Evolutionary conservation across 2,113 vertebrate genomes (phyloP), one percentile per base, ranked within the genome.

Genomic region (Anser brachyrhynchus): DNA sequence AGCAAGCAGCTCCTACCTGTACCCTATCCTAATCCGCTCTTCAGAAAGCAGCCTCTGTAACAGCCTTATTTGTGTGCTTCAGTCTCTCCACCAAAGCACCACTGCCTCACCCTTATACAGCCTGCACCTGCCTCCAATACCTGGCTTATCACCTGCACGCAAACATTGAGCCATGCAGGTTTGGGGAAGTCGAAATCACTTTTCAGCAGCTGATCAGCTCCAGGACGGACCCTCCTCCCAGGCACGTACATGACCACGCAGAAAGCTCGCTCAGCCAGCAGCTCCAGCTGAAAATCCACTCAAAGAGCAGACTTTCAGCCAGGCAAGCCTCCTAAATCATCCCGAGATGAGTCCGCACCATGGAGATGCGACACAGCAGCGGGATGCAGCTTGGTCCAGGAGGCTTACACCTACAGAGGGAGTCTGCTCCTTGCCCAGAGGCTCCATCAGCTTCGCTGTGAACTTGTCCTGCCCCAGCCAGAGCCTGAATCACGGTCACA

Each of bases 401-500:
- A 0, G 0, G 21, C 43, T 61, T 23, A 14, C 2, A 92, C 55
- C 66, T 81, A 49, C 70, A 78, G 77, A 84, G 61, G 84, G n/a
- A 84, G 64, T 26, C 81, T 74, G 80, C 86, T 83, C 31, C 31
- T 77, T 51, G 3, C 23, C 25, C 64, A 69, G 25, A 91, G 18
- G 46, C 39, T 86, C 8, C 75, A 49, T 20, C 91, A 89, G 69
- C 69, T 58, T 4, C 20, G 37, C n/a, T 67, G 83, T 67, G 80
- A 84, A 74, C 83, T n/a, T 1, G 0, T 52, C 52, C 65, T 93
- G 65, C 62, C 28, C 10, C 1, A 83, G 78, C 72, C 58, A 66
- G 64, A 62, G 57, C 54, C 54, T 95, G 94, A 96, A 91, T 96
- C 89, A 81, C 22, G 54, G 59, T 94, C 95, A 97, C 28, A 64